Base-by-base conservation (phyloP, 2,113 vertebrate species). In the Sinosuthora webbiana region DNA sequence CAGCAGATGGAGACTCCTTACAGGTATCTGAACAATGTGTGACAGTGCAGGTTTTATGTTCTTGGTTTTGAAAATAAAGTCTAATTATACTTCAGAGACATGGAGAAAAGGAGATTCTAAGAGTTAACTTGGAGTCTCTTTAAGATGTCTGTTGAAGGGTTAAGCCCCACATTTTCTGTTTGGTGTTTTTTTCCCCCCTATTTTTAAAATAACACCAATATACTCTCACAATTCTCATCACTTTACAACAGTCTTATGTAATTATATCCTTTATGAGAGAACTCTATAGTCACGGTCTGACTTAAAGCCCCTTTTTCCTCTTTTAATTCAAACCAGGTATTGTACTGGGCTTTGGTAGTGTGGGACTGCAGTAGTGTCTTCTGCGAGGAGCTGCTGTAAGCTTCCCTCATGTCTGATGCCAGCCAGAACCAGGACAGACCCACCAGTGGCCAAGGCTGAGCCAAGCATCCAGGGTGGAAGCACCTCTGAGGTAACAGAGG, bases 171-270 rank as follows among this genome's bases (percentile, higher is more conserved):
- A 47, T 89, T 84, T 90, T 41, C 33, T 79, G 15, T 37, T 76
- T 33, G 24, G 7, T 17, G 9, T 1, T 12, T 2, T 1, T n/a
- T 65, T n/a, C 6, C 1, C 1, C 5, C 60, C 31, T 71, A 1
- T 57, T 78, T 87, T 41, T 7, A 57, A 87, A 85, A 67, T 62
- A 77, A 70, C 11, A 28, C 7, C 19, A 55, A 7, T 77, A 47
- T 2, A 4, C 10, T 23, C 21, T 92, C 53, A 35, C 5, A 8
- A 5, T 81, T 82, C 28, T 62, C 28, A 41, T 59, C 20, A 65
- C 11, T 16, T 81, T 64, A 65, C 2, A 62, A 62, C 5, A 68
- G 31, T 10, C 31, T 77, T n/a, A 42, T 24, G 30, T 8, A 71
- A 6, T 24, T 39, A 7, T 3, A 27, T 42, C 19, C 17, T 80